phyloP scores from a whole-genome alignment of 2,113 vertebrate genomes.

The Motacilla alba region DNA sequence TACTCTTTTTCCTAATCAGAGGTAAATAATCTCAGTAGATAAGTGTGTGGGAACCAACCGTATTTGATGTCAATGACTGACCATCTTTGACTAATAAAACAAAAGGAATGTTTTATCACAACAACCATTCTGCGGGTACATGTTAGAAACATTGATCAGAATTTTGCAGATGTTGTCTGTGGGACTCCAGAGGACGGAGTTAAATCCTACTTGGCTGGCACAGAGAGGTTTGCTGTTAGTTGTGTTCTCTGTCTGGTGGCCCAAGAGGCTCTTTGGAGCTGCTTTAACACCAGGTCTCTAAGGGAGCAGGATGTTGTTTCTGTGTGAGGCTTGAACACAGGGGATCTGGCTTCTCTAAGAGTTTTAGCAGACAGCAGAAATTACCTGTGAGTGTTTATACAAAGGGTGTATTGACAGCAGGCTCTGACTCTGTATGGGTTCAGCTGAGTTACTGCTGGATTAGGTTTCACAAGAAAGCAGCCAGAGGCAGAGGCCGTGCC shows the following conservation, averaged over 20 bases:
- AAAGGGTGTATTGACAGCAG: background rate
- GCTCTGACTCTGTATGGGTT: background rate
- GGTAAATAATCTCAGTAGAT: background rate
- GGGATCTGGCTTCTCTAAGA: background rate
- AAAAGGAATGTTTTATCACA: background rate
- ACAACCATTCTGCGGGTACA: background rate
- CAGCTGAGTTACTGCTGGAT: background rate
- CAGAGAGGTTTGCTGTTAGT: rapidly evolving
- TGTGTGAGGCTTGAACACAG: rapidly evolving
- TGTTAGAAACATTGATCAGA: background rate
- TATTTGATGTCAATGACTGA: background rate
- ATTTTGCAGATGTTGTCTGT: background rate
- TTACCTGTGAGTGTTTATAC: background rate
- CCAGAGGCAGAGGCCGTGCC: background rate
- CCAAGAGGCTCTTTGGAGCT: background rate
- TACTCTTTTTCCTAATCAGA: background rate
- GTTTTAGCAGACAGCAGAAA: background rate
- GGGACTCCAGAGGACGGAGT: background rate
- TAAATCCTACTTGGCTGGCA: background rate
- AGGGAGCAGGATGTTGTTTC: background rate
- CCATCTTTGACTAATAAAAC: background rate
- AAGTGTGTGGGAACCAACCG: background rate
- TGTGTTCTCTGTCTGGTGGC: background rate
- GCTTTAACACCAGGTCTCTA: background rate
- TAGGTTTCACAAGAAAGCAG: background rate